These are phyloP conservation scores for Chaetops frenatus DNA, from an alignment of 2,113 vertebrate species.

Conservation along the genomic window DNA sequence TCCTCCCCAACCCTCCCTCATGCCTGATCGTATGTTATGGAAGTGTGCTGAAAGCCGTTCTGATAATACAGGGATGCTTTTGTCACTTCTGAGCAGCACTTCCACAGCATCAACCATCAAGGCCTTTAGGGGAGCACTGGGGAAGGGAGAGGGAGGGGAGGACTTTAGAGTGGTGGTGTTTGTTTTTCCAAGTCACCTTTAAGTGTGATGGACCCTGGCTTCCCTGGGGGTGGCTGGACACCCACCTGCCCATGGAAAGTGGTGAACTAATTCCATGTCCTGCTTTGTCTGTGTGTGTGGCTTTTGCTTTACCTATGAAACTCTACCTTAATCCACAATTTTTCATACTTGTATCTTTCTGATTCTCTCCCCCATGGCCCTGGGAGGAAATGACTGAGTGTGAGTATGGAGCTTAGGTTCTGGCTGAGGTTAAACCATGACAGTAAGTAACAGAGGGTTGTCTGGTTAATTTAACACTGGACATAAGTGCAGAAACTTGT, in stretches of 20 bases:
- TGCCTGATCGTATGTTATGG: no score
- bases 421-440: not conserved
- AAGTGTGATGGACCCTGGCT: not conserved
- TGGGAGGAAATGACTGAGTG: not conserved
- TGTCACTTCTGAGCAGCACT: not conserved
- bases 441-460: not conserved
- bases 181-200: not conserved
- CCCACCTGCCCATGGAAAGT: not conserved
- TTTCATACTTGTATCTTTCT: not conserved
- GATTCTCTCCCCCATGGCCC: not conserved
- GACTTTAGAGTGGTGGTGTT: not conserved
- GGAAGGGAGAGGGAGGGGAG: accelerated
- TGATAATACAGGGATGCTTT: not conserved
- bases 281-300: not conserved
- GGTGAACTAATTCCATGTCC: not conserved
- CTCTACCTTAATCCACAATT: not conserved
- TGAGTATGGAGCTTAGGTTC: no score
- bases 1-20: no score
- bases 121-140: not conserved
- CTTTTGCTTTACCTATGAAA: not conserved
- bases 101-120: not conserved
- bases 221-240: not conserved
- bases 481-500: not conserved
- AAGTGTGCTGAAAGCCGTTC: not conserved
- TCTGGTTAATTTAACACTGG: not conserved